phyloP scores from a whole-genome alignment of 1,140 invertebrate genomes.

The Brachionus rubens region DNA sequence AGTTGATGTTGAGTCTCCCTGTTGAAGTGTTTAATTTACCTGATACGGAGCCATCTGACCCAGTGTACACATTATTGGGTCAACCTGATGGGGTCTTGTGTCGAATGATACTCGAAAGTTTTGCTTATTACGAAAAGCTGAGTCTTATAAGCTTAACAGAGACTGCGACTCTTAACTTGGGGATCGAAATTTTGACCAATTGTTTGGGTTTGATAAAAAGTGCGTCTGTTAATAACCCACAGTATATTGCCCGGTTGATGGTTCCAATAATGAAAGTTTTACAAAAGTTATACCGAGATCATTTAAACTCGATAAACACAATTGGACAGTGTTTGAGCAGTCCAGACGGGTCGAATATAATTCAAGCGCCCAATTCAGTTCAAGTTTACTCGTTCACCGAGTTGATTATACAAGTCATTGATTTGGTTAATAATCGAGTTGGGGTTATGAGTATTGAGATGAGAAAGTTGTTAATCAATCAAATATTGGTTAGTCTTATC shows the following conservation, averaged over 20 bases:
- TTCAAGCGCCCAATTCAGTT: background rate
- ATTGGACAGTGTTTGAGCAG: slow-evolving; percentile 51
- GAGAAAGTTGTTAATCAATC: slow-evolving; percentile 88
- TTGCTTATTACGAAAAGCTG: slow-evolving; percentile 79
- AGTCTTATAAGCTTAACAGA: slow-evolving; percentile 45
- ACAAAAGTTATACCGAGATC: slow-evolving; percentile 82
- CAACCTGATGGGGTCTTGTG: slow-evolving; percentile 40
- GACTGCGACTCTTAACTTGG: slow-evolving; percentile 51
- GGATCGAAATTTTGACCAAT: slow-evolving; percentile 69
- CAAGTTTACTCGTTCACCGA: slow-evolving; percentile 61
- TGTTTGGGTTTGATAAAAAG: slow-evolving; percentile 92
- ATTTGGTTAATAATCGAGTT: slow-evolving; percentile 87
- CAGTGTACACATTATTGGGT: slow-evolving; percentile 25
- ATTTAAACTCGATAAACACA: slow-evolving; percentile 66
- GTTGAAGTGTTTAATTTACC: background rate
- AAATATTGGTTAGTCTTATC: slow-evolving; percentile 71
- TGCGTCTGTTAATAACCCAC: slow-evolving; percentile 67
- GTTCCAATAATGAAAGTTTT: slow-evolving; percentile 86
- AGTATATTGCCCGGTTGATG: slow-evolving; percentile 86
- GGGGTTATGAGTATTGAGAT: slow-evolving; percentile 89
- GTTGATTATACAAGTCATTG: slow-evolving; percentile 77
- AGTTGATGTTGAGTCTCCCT: background rate
- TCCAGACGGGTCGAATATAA: background rate
- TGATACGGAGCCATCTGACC: background rate
- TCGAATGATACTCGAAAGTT: slow-evolving; percentile 77